These are phyloP conservation scores for Paramormyrops kingsleyae DNA, from an alignment of 2,113 vertebrate species.

Conservation along the genomic window DNA sequence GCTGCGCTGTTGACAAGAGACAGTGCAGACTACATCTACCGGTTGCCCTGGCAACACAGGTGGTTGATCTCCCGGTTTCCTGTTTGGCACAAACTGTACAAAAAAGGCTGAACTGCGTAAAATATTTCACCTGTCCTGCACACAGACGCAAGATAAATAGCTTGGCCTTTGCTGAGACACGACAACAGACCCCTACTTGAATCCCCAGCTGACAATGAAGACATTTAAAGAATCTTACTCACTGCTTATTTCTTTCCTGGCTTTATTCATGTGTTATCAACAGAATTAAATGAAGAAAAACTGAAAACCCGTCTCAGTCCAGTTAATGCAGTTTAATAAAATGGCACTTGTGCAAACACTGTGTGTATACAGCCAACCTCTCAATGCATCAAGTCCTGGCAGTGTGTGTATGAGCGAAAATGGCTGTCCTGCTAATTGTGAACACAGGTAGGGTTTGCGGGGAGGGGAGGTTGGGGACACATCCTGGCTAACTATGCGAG, in stretches of 20 bases:
- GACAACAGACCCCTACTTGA: neutral
- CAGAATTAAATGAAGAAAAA: neutral
- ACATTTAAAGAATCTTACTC: neutral
- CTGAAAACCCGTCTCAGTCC: neutral
- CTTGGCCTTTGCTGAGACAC: neutral
- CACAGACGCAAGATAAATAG: neutral
- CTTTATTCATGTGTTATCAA: neutral
- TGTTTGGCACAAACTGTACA: constrained; percentile 12
- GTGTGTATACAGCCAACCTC: neutral
- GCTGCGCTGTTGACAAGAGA: neutral
- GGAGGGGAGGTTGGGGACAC: neutral
- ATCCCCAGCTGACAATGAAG: neutral
- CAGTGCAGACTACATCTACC: neutral
- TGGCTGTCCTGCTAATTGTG: neutral
- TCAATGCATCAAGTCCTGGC: neutral
- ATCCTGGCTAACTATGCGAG: neutral
- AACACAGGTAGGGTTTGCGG: neutral
- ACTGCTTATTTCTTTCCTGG: neutral
- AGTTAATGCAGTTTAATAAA: neutral
- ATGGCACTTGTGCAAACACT: neutral
- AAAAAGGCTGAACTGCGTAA: neutral
- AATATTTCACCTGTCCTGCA: neutral
- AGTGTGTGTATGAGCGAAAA: neutral
- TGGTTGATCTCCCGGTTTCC: constrained; percentile 6
- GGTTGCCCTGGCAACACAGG: constrained; percentile 13